Base-by-base conservation (phyloP, 2,113 vertebrate genomes). In the Xiphorhynchus elegans region DNA sequence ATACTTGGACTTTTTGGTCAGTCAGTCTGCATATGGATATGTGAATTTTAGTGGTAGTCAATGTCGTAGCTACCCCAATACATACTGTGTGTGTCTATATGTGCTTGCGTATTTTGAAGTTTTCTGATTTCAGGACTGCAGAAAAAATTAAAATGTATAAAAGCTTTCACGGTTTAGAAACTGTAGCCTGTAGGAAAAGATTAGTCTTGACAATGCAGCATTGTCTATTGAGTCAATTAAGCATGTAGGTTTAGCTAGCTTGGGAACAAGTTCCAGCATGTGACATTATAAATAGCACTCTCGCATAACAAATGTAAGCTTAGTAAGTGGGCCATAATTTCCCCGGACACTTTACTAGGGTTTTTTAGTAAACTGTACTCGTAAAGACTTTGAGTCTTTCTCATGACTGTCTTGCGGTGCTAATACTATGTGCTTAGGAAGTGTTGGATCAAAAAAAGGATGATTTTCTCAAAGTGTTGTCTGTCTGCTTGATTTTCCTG, bases 201-300 rank as follows among this genome's bases (percentile, higher is more conserved):
- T 98, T 97, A 97, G 84, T 77, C 53, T 88, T 92, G 92, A 98
- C 97, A 98, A 97, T 97, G 92, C 73, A 49, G 88, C 95, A 95
- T 98, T 98, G 97, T 98, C 96, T 96, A n/a, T 94, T 93, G 96
- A 97, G 95, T 98, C 93, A 96, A 91, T 98, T 98, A 98, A 98
- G 94, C 96, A 35, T 95, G 98, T 97, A 98, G 97, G 96, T 98
- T 98, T 98, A 97, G 96, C 89, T 96, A 96, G 97, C 70, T 96
- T 97, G 97, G 89, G 96, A 98, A 96, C 97, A 97, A 97, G 96
- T 96, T 96, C 84, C 96, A 97, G 97, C 97, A 98, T 98, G 98
- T 98, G 97, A 97, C 97, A 95, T 98, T 98, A 98, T 98, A 99
- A 99, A 99, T 98, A 99, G 98, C 97, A 89, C 96, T 96, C 97